These are phyloP conservation scores for Amphipoea oculea DNA, from an alignment of 2,888 invertebrate species.

Conservation along the genomic window DNA sequence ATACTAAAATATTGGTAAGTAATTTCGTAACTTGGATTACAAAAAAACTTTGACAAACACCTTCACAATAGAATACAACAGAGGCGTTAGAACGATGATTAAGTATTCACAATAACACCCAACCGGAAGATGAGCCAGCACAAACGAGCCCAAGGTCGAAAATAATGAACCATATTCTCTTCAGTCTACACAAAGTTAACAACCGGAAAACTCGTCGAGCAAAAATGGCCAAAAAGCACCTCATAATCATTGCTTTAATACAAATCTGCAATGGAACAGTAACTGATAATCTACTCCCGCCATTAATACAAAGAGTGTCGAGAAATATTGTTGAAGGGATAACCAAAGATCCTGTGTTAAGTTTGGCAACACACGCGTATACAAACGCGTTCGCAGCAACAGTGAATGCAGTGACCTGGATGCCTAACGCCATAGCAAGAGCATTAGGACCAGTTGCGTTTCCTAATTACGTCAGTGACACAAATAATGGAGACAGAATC, in stretches of 20 bases:
- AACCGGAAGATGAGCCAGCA: conserved; percentile 34
- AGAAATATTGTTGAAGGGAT: conserved; percentile 23
- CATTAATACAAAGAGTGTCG: background rate
- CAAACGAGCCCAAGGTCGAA: conserved; percentile 23
- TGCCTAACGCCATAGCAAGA: conserved; percentile 31
- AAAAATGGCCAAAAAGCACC: conserved; percentile 26
- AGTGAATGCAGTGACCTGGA: conserved; percentile 32
- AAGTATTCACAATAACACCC: conserved; percentile 11
- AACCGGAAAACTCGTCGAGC: background rate
- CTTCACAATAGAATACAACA: background rate
- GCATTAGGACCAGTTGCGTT: conserved; percentile 6
- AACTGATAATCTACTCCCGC: background rate
- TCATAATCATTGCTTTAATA: conserved; percentile 9
- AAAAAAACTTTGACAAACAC: conserved; percentile 27
- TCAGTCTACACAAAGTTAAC: conserved; percentile 8
- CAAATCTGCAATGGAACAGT: conserved; percentile 8
- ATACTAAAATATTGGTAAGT: no score
- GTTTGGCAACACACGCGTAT: background rate
- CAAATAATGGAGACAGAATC: conserved; percentile 15
- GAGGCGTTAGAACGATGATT: conserved; percentile 16
- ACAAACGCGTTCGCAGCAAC: conserved; percentile 43
- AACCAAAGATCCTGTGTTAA: conserved; percentile 6
- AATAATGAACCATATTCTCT: background rate
- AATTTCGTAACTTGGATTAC: background rate
- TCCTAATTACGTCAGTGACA: background rate